A percentile compares a stretch with the other conserved stretches of the same genome.
Evolutionary conservation across 1,140 invertebrate species (phyloP).

Genomic region (Papilio dardanus): DNA sequence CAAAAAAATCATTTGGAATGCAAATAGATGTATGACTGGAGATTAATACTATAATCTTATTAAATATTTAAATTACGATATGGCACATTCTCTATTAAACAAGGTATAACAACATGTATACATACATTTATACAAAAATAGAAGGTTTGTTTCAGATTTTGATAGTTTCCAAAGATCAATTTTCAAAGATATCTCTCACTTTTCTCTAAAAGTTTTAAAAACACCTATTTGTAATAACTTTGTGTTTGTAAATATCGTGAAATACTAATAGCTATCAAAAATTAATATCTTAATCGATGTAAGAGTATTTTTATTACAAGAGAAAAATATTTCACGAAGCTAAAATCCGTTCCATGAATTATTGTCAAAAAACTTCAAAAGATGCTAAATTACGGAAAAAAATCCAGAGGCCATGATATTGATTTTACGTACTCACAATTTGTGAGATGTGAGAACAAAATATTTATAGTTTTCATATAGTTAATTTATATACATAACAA

Average conservation of each 20-base stretch:
- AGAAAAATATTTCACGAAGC: neutral
- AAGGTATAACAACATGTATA: slow-evolving; percentile 45
- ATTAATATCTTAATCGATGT: neutral
- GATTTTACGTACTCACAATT: slow-evolving; percentile 51
- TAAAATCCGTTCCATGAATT: slow-evolving; percentile 42
- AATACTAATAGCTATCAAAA: neutral
- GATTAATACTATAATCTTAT: slow-evolving; percentile 29
- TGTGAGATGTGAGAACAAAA: too few relatives aligned
- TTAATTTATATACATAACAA: neutral
- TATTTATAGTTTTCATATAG: neutral
- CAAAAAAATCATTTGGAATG: slow-evolving; percentile 48
- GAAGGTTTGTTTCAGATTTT: slow-evolving; percentile 44
- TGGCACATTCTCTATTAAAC: slow-evolving; percentile 53
- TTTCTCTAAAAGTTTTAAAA: neutral
- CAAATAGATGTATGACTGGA: slow-evolving; percentile 49
- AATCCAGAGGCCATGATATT: slow-evolving; percentile 50
- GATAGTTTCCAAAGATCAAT: slow-evolving; percentile 36
- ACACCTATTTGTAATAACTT: neutral
- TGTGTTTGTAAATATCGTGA: neutral
- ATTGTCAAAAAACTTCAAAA: slow-evolving; percentile 44
- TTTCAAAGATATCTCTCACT: neutral
- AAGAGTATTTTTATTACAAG: neutral
- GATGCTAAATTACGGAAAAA: slow-evolving; percentile 26
- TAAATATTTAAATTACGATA: slow-evolving; percentile 51
- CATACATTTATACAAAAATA: slow-evolving; percentile 70